Conservation (phyloP, 2,113 vertebrate genomes). For the Coptodon bakossiorum region DNA sequence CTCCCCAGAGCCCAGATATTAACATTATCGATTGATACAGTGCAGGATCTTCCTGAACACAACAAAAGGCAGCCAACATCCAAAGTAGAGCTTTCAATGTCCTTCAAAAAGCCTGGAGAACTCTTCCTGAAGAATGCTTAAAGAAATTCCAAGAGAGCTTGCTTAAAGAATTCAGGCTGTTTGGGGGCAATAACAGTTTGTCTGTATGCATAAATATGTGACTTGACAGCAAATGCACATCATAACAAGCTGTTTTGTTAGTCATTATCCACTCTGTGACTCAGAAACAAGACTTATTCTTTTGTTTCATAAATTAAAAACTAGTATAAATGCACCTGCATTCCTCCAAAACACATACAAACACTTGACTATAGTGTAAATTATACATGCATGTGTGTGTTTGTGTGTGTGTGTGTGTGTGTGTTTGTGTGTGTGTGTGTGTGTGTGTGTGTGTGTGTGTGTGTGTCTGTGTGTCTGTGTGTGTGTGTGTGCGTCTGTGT, state of each 20-base stretch:
- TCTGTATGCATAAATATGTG: not conserved
- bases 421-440: too few relatives aligned
- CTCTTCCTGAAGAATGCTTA: not conserved
- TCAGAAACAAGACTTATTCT: not conserved
- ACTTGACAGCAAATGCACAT: not conserved
- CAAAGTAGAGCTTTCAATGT: not conserved
- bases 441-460: too few relatives aligned
- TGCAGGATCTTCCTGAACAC: not conserved
- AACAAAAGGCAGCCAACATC: not conserved
- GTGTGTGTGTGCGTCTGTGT: too few relatives aligned
- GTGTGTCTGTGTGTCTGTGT: too few relatives aligned
- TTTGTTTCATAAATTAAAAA: not conserved
- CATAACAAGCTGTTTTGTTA: not conserved
- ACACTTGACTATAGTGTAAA: not conserved
- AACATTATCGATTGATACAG: not conserved
- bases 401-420: too few relatives aligned
- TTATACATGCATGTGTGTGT: not conserved
- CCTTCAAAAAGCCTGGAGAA: not conserved
- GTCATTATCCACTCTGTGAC: not conserved
- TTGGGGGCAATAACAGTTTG: not conserved
- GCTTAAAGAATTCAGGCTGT: not conserved
- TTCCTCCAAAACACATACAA: not conserved
- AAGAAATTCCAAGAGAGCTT: not conserved
- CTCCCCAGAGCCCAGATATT: not conserved
- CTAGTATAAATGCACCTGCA: not conserved